Base-by-base conservation (phyloP, 2,888 invertebrate genomes). In the Idaea straminata region DNA sequence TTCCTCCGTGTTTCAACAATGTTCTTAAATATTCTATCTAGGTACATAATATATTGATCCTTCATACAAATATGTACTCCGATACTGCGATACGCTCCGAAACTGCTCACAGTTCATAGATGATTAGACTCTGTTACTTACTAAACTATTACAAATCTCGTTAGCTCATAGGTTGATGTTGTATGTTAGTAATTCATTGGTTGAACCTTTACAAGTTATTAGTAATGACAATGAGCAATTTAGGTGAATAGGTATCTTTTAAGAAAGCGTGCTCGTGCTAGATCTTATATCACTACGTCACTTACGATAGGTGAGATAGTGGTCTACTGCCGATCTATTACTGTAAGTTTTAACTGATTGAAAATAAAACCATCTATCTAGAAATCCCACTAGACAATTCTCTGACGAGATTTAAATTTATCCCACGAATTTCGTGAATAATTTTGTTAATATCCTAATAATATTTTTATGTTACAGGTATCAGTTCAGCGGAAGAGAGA, bases 401-500 rank as follows among this genome's bases (percentile, higher is more conserved):
- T 25, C 25, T 25, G 25, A 25, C 25, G 25, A 25, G 25, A 25
- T 25, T 25, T 25, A 25, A 25, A 25, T 25, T 25, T 25, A 25
- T 25, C 25, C 25, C 25, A 25, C 25, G 47, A 6, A 3, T 47
- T 47, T 47, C 47, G 7, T 25, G 10, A 59, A 59, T 25, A 16
- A 59, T 59, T 35, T 57, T 62, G 65, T 65, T 63, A 62, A 63
- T 64, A 61, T 67, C 15, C 63, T 63, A 67, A 71, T 71, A 74
- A 74, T 70, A 72, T 72, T 70, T 72, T 70, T 66, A 64, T 71
- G 82, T 88, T 84, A 67, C 92, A 92, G 92, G 92, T 89, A 91
- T 92, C 87, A 89, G 92, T 86, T 92, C 92, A 77, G 92, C 92
- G 77, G 92, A 92, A 83, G 92, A 92, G 83, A 85, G 92, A 86